Evolutionary conservation across 2,888 invertebrate species (phyloP), one percentile per base, ranked within the genome.

Genomic region (Arge pagana): DNA sequence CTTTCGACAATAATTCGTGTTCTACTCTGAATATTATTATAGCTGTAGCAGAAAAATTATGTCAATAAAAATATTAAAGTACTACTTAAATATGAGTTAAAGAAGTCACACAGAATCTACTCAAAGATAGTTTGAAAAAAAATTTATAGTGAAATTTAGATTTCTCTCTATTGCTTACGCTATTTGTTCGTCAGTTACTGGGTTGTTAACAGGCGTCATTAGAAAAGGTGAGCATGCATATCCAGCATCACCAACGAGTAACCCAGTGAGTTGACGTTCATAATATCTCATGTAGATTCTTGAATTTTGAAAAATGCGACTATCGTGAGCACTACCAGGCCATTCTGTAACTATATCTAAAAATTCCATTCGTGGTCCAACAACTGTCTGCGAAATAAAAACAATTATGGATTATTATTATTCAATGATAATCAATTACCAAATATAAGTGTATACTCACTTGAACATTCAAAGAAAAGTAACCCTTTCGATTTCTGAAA

Each of bases 401-500:
- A 31, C 23, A 13, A 48, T 16, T 26, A 45, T n/a, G n/a, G n/a
- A n/a, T 15, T n/a, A 40, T 21, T 48, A 33, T 15, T 15, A 28
- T 36, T 8, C 28, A 23, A 21, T 13, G 11, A 8, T 4, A 31
- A 43, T 43, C 28, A 10, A 18, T 24, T 30, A 21, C n/a, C n/a
- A n/a, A n/a, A n/a, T 8, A 19, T 13, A 13, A 3, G 18, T 33
- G 48, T 30, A 43, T 21, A 57, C 52, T 23, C 53, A 52, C 59
- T 43, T 60, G 56, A n/a, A 60, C 56, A 52, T 61, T 60, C 3
- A 61, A 50, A 18, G 59, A 60, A 39, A 60, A 58, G 40, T 57
- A 58, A 52, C 57, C 57, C 24, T 58, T 60, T 21, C 59, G 15
- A 48, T 60, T 61, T 30, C 56, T 48, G 28, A 42, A 59, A 8